Conservation (phyloP, 2,888 invertebrate genomes). For the Cryptophagus acutangulus region DNA sequence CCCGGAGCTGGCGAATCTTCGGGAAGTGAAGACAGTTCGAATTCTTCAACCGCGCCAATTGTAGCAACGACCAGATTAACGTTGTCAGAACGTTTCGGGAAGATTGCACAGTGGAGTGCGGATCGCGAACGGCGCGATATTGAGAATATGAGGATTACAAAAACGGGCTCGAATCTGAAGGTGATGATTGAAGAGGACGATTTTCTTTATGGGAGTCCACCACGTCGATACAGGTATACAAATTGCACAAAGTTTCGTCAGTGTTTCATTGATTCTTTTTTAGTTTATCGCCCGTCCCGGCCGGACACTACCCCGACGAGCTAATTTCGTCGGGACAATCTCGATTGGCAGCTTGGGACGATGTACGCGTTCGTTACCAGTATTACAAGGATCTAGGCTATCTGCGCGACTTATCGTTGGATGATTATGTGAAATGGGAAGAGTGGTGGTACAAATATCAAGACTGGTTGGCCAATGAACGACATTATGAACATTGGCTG, state of each 20-base stretch:
- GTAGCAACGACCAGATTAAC: constrained; percentile 62
- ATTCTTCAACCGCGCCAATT: constrained; percentile 58
- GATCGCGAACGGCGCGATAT: constrained; percentile 70
- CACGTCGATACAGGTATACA: constrained; percentile 51
- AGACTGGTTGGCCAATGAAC: constrained; percentile 82
- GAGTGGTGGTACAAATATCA: constrained; percentile 94
- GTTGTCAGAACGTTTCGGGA: constrained; percentile 81
- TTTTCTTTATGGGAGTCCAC: constrained; percentile 51
- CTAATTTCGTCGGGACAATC: constrained; percentile 67
- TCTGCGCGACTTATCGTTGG: constrained; percentile 67
- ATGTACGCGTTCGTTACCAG: constrained; percentile 80
- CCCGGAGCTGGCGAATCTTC: constrained; percentile 52
- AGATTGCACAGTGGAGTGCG: constrained; percentile 88
- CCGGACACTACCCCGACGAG: constrained; percentile 76
- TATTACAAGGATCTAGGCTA: constrained; percentile 87
- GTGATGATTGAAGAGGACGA: constrained; percentile 67
- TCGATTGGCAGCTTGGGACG: constrained; percentile 76
- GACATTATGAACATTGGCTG: constrained; percentile 70
- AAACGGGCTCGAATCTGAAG: constrained; percentile 69
- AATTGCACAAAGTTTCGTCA: constrained; percentile 6
- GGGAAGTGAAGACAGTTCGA: constrained; percentile 57
- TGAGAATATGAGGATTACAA: constrained; percentile 82
- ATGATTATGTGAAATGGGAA: constrained; percentile 89
- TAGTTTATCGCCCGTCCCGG: constrained; percentile 61
- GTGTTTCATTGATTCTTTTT: constrained; percentile 13